These are phyloP conservation scores for Drosophila azteca DNA, from an alignment of 1,140 invertebrate species.

Conservation along the genomic window DNA sequence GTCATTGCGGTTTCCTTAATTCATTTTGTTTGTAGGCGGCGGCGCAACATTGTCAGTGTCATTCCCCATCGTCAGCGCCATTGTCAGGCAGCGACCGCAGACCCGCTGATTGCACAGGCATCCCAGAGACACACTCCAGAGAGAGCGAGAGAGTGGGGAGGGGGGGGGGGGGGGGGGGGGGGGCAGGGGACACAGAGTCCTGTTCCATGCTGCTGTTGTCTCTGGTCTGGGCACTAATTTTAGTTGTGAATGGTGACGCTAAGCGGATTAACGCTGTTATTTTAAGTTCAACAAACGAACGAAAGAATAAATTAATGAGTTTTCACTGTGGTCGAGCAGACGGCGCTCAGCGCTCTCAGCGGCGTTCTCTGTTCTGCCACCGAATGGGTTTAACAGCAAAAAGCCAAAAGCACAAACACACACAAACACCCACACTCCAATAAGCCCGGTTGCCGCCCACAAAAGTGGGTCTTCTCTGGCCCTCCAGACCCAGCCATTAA, in stretches of 20 bases:
- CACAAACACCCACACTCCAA: conserved; percentile 20
- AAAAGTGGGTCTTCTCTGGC: conserved; percentile 28
- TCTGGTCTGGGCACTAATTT: conserved; percentile 57
- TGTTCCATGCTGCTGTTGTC: conserved; percentile 27
- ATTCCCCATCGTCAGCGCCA: conserved; percentile 47
- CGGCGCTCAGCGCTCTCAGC: conserved; percentile 22
- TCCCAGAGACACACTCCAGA: neutral
- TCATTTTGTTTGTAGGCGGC: conserved; percentile 77
- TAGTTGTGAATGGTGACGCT: conserved; percentile 71
- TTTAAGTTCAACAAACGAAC: conserved; percentile 81
- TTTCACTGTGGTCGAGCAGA: conserved; percentile 73
- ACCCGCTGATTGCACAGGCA: conserved; percentile 40
- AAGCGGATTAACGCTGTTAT: conserved; percentile 82
- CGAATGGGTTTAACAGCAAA: conserved; percentile 69
- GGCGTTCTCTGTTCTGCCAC: conserved; percentile 11
- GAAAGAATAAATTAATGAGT: conserved; percentile 82
- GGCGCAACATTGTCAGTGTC: conserved; percentile 60
- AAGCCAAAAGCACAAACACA: conserved; percentile 71
- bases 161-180: neutral
- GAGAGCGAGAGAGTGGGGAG: neutral
- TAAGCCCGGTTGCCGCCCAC: neutral
- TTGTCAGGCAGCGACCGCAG: conserved; percentile 55
- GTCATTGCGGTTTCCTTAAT: conserved; percentile 81
- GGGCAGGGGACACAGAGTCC: neutral
- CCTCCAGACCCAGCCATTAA: conserved; percentile 55